Percentiles rank a stretch among this genome's conserved stretches.
Evolutionary conservation across 2,888 invertebrate species (phyloP).

Genomic region (Acrobasis consociella): DNA sequence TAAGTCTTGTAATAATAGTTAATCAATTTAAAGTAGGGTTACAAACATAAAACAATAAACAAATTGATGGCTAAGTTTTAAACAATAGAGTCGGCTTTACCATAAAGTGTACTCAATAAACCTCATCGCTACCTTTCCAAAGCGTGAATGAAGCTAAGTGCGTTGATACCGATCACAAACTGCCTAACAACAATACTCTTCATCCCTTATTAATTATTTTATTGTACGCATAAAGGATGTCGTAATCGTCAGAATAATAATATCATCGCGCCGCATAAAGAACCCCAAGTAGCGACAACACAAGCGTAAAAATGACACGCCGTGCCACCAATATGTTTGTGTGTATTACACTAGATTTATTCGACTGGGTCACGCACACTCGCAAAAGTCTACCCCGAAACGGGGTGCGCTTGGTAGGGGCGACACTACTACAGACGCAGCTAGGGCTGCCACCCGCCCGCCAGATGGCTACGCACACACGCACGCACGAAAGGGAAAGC

Average conservation of each 20-base stretch:
- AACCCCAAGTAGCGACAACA: conserved; percentile 80
- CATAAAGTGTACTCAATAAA: conserved; percentile 61
- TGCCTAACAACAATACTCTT: conserved; percentile 74
- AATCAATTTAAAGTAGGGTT: conserved; percentile 5
- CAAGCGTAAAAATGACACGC: conserved; percentile 82
- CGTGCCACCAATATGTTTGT: conserved; percentile 80
- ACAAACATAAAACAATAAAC: conserved; percentile 40
- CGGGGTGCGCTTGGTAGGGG: conserved; percentile 71
- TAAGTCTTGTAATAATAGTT: conserved; percentile 5
- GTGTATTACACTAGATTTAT: conserved; percentile 80
- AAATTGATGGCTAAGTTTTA: conserved; percentile 43
- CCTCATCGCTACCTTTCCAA: conserved; percentile 65
- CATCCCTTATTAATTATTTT: conserved; percentile 83
- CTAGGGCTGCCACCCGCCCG: conserved; percentile 63
- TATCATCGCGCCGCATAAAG: conserved; percentile 80
- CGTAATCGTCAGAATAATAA: conserved; percentile 82
- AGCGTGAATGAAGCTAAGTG: conserved; percentile 69
- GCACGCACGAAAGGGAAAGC: conserved; percentile 75
- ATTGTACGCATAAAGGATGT: conserved; percentile 82
- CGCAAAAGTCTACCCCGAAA: conserved; percentile 61
- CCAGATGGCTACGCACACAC: conserved; percentile 78
- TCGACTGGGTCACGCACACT: conserved; percentile 81
- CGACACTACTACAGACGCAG: conserved; percentile 56
- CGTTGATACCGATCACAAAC: conserved; percentile 75
- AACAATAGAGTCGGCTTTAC: conserved; percentile 53